Percentiles rank a stretch among this genome's conserved stretches.
These are phyloP conservation scores for Nemotelus pantherinus DNA, from an alignment of 2,888 invertebrate species.

Conservation along the genomic window DNA sequence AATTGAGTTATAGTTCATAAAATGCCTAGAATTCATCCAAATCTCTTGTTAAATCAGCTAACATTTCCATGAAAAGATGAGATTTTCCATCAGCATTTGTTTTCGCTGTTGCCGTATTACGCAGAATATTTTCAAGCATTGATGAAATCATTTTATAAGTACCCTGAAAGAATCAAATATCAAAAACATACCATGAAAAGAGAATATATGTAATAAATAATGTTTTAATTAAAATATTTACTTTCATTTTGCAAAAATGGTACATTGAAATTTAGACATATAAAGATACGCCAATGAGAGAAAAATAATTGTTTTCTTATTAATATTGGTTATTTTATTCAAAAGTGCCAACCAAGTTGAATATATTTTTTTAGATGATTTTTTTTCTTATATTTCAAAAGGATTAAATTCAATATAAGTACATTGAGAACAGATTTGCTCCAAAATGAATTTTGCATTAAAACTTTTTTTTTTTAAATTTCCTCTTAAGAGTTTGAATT, in stretches of 20 bases:
- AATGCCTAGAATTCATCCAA: conserved; percentile 59
- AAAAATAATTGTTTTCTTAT: no score
- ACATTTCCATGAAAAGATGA: conserved; percentile 63
- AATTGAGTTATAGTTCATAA: background rate
- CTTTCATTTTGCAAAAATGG: no score
- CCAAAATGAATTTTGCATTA: background rate
- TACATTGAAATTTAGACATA: no score
- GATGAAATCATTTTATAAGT: conserved; percentile 44
- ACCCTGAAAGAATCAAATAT: conserved; percentile 32
- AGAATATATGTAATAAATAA: background rate
- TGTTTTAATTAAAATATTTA: background rate
- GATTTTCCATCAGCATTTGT: conserved; percentile 57
- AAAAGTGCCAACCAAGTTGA: background rate
- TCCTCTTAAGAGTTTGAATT: no score
- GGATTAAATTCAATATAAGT: no score
- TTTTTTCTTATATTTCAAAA: no score
- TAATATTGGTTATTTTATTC: background rate
- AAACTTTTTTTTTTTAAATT: no score
- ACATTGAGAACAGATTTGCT: background rate
- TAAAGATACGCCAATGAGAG: no score
- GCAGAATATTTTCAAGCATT: conserved; percentile 43
- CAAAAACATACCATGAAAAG: no score
- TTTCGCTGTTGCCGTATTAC: background rate
- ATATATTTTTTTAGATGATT: background rate
- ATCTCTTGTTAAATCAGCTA: conserved; percentile 62